Evolutionary conservation across 2,888 invertebrate genomes (phyloP).

Genomic region (Archips crataeganus): DNA sequence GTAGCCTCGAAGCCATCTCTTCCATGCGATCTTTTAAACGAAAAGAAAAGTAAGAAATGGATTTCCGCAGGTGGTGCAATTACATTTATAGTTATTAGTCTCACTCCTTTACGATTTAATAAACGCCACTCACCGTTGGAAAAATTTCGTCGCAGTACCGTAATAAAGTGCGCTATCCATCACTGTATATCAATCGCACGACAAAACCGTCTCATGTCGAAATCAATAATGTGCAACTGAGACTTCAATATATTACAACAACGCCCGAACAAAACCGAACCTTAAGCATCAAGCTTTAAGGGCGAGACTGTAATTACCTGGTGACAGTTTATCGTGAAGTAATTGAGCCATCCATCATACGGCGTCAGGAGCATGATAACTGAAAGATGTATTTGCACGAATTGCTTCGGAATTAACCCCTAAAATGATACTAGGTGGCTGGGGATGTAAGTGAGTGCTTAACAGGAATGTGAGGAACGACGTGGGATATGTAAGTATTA

Average conservation of each 20-base stretch:
- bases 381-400: slow-evolving; percentile 46
- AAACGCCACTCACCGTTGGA: neutral
- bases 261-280: slow-evolving; percentile 43
- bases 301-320: slow-evolving; percentile 36
- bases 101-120: neutral
- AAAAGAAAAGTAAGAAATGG: no score
- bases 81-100: neutral
- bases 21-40: no score
- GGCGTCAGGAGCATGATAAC: slow-evolving; percentile 51
- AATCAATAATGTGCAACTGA: slow-evolving; percentile 50
- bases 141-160: slow-evolving; percentile 11
- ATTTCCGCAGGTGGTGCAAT: no score
- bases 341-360: slow-evolving; percentile 58
- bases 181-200: slow-evolving; percentile 47
- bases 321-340: slow-evolving; percentile 46
- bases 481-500: neutral
- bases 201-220: slow-evolving; percentile 47
- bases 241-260: slow-evolving; percentile 32
- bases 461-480: neutral
- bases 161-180: slow-evolving; percentile 45
- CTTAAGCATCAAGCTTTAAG: slow-evolving; percentile 22
- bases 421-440: slow-evolving; percentile 14
- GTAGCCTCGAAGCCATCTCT: no score
- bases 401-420: slow-evolving; percentile 39
- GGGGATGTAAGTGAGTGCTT: neutral